phyloP scores from a whole-genome alignment of 2,113 vertebrate genomes.

The Hystrix brachyura region DNA sequence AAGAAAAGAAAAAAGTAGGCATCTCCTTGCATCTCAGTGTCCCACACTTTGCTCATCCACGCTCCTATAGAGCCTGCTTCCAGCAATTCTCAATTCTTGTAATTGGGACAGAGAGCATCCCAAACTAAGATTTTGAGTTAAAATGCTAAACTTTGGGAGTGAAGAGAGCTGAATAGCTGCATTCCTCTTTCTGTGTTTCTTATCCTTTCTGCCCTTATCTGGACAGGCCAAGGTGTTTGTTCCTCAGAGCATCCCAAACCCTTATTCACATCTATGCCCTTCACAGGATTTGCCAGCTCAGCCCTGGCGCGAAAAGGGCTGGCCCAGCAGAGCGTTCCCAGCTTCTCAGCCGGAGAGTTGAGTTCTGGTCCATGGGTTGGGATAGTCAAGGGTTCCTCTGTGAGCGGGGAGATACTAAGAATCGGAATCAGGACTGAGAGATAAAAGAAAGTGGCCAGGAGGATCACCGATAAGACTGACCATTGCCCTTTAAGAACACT shows the following conservation, averaged over 20 bases:
- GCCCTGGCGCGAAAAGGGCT: background rate
- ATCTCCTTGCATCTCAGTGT: background rate
- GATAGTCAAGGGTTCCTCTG: background rate
- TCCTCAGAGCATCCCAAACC: background rate
- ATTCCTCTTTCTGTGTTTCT: background rate
- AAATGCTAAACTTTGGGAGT: background rate
- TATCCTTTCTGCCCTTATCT: background rate
- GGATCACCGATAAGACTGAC: background rate
- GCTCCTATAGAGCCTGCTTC: background rate
- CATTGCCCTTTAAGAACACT: background rate
- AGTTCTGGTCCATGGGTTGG: background rate
- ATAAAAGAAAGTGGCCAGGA: background rate
- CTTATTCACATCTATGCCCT: background rate
- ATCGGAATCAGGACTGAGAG: background rate
- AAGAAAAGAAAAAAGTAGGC: background rate
- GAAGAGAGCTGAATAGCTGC: background rate
- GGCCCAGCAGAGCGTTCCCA: background rate
- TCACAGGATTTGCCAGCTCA: rapidly evolving
- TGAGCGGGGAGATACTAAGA: background rate
- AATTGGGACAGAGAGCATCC: background rate
- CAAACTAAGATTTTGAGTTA: background rate
- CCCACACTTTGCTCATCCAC: background rate
- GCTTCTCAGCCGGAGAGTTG: background rate
- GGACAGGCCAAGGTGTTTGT: background rate
- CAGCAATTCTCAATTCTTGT: background rate